phyloP scores from a whole-genome alignment of 2,888 invertebrate species.

The Teinopalpus imperialis region DNA sequence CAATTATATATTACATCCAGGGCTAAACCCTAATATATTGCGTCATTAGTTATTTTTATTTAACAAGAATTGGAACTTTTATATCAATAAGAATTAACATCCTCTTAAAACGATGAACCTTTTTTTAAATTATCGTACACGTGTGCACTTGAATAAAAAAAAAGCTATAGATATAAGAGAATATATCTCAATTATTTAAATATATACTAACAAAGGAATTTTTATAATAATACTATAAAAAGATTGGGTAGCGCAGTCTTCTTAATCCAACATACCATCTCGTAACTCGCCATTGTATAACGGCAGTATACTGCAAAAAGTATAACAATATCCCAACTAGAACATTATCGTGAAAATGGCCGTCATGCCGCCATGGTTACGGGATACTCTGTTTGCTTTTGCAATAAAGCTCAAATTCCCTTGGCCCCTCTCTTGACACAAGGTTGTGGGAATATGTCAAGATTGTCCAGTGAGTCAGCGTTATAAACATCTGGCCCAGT shows the following conservation, averaged over 20 bases:
- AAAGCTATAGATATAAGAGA: too few species aligned
- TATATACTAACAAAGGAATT: constrained; percentile 1
- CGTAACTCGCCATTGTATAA: constrained; percentile 8
- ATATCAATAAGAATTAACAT: too few species aligned
- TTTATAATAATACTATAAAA: constrained; percentile 3
- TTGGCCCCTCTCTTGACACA: constrained; percentile 12
- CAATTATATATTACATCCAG: too few species aligned
- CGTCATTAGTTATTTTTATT: too few species aligned
- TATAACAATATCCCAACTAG: constrained; percentile 15
- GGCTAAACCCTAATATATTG: too few species aligned
- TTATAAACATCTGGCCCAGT: constrained; percentile 58
- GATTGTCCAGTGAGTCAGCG: constrained; percentile 59
- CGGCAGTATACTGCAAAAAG: constrained; percentile 17
- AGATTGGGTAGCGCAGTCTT: constrained; percentile 1
- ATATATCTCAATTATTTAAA: background rate
- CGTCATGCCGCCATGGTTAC: constrained; percentile 15
- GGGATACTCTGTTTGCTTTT: constrained; percentile 6
- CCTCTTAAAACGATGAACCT: too few species aligned
- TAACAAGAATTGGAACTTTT: too few species aligned
- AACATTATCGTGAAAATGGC: constrained; percentile 9
- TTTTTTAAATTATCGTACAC: too few species aligned
- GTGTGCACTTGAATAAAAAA: too few species aligned
- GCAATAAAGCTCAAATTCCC: constrained; percentile 19
- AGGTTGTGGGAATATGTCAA: constrained; percentile 35
- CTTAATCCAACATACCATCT: constrained; percentile 11